Evolutionary conservation across 2,113 vertebrate genomes (phyloP), one percentile per base, ranked within the genome.

Genomic region (Rissa tridactyla): DNA sequence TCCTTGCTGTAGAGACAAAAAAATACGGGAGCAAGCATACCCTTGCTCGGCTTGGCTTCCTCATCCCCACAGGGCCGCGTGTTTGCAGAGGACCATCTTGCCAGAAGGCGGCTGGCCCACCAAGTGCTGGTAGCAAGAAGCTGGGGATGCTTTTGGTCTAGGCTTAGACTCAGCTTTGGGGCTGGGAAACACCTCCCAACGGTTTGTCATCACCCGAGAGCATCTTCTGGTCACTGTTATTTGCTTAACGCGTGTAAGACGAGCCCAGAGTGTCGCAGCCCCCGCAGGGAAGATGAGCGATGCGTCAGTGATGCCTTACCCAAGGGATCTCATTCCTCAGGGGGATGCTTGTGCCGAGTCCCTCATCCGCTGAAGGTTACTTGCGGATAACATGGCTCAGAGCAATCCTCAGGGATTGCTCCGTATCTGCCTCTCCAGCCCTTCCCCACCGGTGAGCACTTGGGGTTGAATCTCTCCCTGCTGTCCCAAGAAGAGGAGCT

Each of bases 21-120:
- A 62, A 87, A 25, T 1, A 5, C 61, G 21, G 70, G 29, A 82
- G 69, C 36, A 73, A n/a, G 47, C n/a, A 4, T 17, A 1, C 5
- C 76, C 30, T 42, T 16, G 72, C 26, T 77, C 6, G 3, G n/a
- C 77, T 83, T 52, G 25, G 47, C 61, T 38, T 52, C 57, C 9
- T 54, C 80, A 13, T 21, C 61, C 52, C 76, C 12, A 1, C 5
- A 10, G 65, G 51, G 38, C 49, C 25, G 54, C 0, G 0, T 21
- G n/a, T 30, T 92, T 54, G 18, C 38, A 3, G 2, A 47, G 68
- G 0, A 36, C 55, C 11, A 1, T 25, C 36, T 71, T 13, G 0
- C 23, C 64, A 70, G 14, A 15, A 79, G 40, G 66, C 46, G 32
- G 46, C 51, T 34, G 26, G 9, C 6, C 26, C 77, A 15, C 19